Evolutionary conservation across 2,113 vertebrate genomes (phyloP).

Genomic region (Myotis brandtii): DNA sequence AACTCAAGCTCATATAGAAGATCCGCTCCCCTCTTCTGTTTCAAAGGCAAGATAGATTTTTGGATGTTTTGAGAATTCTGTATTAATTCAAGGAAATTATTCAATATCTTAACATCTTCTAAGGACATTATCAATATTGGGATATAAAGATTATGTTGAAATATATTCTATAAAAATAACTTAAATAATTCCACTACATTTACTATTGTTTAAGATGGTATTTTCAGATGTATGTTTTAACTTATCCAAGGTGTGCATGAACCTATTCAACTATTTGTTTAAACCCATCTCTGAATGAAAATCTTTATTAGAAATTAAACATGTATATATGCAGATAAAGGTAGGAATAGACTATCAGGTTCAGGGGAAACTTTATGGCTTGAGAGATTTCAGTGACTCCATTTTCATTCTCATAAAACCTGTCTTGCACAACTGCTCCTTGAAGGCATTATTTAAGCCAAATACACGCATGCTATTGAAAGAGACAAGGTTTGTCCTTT

Average conservation of each 20-base stretch:
- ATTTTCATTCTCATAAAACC: neutral
- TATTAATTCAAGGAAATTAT: slow-evolving; percentile 30
- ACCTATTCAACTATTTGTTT: neutral
- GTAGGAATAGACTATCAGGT: neutral
- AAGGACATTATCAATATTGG: neutral
- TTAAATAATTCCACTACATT: neutral
- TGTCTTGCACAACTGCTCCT: neutral
- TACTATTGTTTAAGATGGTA: neutral
- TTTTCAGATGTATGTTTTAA: slow-evolving; percentile 3
- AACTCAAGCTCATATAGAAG: neutral
- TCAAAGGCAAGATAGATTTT: slow-evolving; percentile 13
- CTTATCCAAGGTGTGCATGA: neutral
- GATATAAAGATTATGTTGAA: neutral
- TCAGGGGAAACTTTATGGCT: neutral
- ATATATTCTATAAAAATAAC: slow-evolving; percentile 12
- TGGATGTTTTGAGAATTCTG: slow-evolving; percentile 11
- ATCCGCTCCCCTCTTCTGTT: neutral
- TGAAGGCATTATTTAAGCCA: neutral
- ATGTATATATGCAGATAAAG: neutral
- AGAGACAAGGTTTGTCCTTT: neutral
- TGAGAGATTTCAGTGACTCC: neutral
- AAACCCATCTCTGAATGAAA: neutral
- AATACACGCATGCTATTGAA: neutral
- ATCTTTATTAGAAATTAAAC: slow-evolving; percentile 15
- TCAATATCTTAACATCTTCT: neutral